phyloP scores from a whole-genome alignment of 2,888 invertebrate species.

The Cheilosia urbana region DNA sequence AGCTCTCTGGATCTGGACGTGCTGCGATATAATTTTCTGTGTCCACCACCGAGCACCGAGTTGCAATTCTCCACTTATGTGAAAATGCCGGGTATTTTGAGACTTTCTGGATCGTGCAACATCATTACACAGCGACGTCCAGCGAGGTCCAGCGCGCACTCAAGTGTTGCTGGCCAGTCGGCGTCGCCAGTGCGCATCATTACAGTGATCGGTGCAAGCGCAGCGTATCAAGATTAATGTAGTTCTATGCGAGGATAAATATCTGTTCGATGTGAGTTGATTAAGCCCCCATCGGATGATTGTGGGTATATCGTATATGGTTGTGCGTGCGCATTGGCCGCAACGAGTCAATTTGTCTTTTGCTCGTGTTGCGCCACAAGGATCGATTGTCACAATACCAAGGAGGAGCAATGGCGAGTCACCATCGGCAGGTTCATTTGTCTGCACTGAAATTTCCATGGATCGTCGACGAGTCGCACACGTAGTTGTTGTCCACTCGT shows the following conservation, averaged over 20 bases:
- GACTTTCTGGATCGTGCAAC: slow-evolving; percentile 56
- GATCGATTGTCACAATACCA: slow-evolving; percentile 64
- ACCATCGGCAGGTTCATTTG: slow-evolving; percentile 40
- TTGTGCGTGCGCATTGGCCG: neutral
- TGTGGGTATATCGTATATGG: slow-evolving; percentile 1
- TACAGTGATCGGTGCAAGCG: slow-evolving; percentile 63
- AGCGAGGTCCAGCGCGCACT: neutral
- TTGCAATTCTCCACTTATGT: slow-evolving; percentile 50
- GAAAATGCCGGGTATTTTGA: slow-evolving; percentile 64
- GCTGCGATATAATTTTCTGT: neutral
- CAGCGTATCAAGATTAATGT: slow-evolving; percentile 70
- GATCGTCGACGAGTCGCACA: neutral
- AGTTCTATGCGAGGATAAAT: slow-evolving; percentile 71
- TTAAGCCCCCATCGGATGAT: slow-evolving; percentile 60
- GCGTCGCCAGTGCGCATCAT: slow-evolving; percentile 52
- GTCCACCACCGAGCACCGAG: neutral
- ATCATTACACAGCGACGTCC: slow-evolving; percentile 39
- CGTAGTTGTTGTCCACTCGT: neutral
- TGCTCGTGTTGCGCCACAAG: slow-evolving; percentile 35
- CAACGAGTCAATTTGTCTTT: slow-evolving; percentile 71
- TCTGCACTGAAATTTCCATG: slow-evolving; percentile 45
- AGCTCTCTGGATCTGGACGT: neutral
- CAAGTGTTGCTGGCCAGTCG: slow-evolving; percentile 47
- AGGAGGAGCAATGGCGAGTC: slow-evolving; percentile 13
- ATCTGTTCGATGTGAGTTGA: slow-evolving; percentile 74